A percentile compares a stretch with the other conserved stretches of the same genome.
Conservation (phyloP, 2,797 vertebrate species). For the Galagoides demidoff region DNA sequence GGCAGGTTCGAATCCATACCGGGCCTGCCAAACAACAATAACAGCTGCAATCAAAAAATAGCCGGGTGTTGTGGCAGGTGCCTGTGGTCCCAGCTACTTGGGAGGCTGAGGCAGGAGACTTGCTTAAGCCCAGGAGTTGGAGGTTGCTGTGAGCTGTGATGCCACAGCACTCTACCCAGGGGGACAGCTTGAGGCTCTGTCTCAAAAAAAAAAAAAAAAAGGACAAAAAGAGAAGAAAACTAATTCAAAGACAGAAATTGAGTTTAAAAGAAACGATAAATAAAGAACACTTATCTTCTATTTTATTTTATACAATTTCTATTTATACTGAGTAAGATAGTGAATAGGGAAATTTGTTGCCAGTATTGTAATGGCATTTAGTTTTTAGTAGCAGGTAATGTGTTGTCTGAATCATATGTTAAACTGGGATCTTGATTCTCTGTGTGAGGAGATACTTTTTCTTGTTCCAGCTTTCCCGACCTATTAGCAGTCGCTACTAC, state of each 20-base stretch:
- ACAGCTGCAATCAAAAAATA: too few species aligned
- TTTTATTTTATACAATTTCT: slow-evolving; percentile 25
- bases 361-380: not conserved
- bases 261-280: slow-evolving; percentile 18
- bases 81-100: too few species aligned
- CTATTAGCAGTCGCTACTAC: not conserved
- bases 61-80: too few species aligned
- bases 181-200: too few species aligned
- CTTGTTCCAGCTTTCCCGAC: not conserved
- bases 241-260: not conserved
- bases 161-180: too few species aligned
- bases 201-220: too few species aligned
- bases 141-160: too few species aligned
- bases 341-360: not conserved
- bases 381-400: not conserved
- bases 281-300: not conserved
- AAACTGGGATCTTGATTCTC: not conserved
- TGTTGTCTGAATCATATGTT: not conserved
- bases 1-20: too few species aligned
- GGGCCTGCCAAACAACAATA: too few species aligned
- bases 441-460: not conserved
- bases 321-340: not conserved
- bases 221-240: not conserved
- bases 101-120: too few species aligned
- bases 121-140: too few species aligned